Evolutionary conservation across 2,888 invertebrate species (phyloP), one percentile per base, ranked within the genome.

Genomic region (Drosophila melanosoma): DNA sequence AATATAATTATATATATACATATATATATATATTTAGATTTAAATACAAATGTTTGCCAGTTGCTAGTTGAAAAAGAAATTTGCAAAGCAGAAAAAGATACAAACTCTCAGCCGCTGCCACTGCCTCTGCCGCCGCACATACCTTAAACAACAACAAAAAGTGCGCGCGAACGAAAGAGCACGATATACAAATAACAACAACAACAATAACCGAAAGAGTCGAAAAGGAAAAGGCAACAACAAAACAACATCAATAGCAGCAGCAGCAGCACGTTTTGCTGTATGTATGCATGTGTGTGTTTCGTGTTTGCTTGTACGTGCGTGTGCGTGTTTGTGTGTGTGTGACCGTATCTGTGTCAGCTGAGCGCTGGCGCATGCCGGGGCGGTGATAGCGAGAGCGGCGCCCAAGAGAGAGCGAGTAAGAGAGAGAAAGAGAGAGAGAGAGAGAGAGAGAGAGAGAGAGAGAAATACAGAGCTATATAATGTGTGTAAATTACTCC

Each of bases 301-400:
- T n/a, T 38, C 58, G 58, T 59, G 63, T 64, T 15, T 32, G 17
- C 49, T 32, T 38, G 29, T 42, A 17, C 36, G 17, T 38, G 26
- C 42, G 58, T 59, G 48, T 60, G 42, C 63, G 42, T 60, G 49
- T 77, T 32, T 54, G 52, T 68, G 38, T 36, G 38, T 64, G 59
- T 63, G 67, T 57, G 48, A 54, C 69, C 81, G 74, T 80, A 81
- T 81, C 81, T 69, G 81, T 83, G 81, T 81, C 83, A 81, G 57
- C 81, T 68, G 68, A 74, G 67, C 52, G 57, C 40, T 49, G n/a
- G 42, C 73, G 62, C 69, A 73, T 81, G 78, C 82, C 79, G 74
- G 68, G 63, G 23, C 26, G 26, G 32, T 36, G 52, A 48, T 36
- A 65, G 62, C 20, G 45, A 23, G 61, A 54, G 58, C 59, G 65